Evolutionary conservation across 2,797 vertebrate species (phyloP), one percentile per base, ranked within the genome.

Genomic region (Sebastes cheni): DNA sequence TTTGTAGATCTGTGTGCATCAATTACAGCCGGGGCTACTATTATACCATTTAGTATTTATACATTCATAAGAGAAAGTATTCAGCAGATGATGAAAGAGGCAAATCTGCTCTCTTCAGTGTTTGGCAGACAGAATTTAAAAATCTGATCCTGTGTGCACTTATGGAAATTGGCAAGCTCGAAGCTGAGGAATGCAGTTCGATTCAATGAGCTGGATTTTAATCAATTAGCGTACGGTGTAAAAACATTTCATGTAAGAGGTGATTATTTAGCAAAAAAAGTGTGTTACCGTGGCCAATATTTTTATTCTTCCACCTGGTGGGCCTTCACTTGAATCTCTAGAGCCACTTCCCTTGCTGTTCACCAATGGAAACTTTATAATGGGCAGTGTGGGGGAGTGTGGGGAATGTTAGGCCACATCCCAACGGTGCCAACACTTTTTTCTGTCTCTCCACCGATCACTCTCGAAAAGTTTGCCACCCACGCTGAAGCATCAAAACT

Each of bases 31-130:
- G 18, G 78, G 29, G 50, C 69, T 22, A 7, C 62, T 69, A 23
- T 77, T 55, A 71, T 32, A 36, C 75, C 64, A 11, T 80, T 88
- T 81, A 86, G 75, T 81, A 88, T 81, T 82, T 67, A 88, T 80
- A 36, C 73, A 80, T 83, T 85, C 80, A 64, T 6, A 66, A 52
- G 67, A 77, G 76, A 65, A 66, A 59, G 30, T 65, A 62, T 86
- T 73, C 67, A 64, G 71, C 67, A 70, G 72, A 82, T 88, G 59
- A 79, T 79, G 60, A 82, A 80, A 69, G 64, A 70, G 72, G 58
- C 34, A 82, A 79, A 79, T 75, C 42, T 66, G 64, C 62, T 36
- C 69, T 74, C 72, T 55, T 79, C 64, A 30, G 52, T 64, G 32
- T 83, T 83, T 66, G 79, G 69, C 72, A 67, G 77, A 23, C 18